These are phyloP conservation scores for Sebastes variabilis DNA, from an alignment of 2,797 vertebrate genomes.

Conservation along the genomic window DNA sequence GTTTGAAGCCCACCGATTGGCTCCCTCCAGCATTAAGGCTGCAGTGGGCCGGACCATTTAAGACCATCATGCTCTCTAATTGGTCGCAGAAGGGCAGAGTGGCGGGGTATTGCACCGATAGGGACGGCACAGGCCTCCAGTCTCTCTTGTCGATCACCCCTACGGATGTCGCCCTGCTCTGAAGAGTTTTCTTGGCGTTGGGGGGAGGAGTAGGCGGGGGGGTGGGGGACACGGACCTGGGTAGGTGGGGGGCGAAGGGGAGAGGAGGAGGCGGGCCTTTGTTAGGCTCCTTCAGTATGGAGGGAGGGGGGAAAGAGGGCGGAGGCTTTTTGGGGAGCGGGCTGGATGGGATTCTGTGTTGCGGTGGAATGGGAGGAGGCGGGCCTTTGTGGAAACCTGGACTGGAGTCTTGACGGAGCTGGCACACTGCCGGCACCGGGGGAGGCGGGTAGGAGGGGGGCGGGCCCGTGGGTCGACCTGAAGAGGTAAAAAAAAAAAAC, in stretches of 20 bases:
- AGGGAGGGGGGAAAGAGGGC: slow-evolving; percentile 29
- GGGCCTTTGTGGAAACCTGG: slow-evolving; percentile 41
- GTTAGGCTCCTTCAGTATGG: slow-evolving; percentile 49
- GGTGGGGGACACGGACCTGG: slow-evolving; percentile 31
- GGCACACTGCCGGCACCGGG: slow-evolving; percentile 79
- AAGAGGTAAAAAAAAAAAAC: background rate
- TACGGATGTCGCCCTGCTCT: background rate
- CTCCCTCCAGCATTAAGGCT: slow-evolving; percentile 26
- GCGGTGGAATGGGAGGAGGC: slow-evolving; percentile 54
- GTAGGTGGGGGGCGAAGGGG: slow-evolving; percentile 56
- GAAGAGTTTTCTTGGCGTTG: slow-evolving; percentile 20
- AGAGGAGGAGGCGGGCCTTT: slow-evolving; percentile 64
- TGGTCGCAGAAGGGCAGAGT: slow-evolving; percentile 77
- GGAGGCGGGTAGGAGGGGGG: slow-evolving; percentile 93
- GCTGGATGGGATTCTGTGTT: slow-evolving; percentile 30
- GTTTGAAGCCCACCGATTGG: slow-evolving; percentile 62
- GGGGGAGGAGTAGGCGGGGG: slow-evolving; percentile 33
- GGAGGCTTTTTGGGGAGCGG: slow-evolving; percentile 52
- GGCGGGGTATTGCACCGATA: slow-evolving; percentile 12
- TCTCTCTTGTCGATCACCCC: slow-evolving; percentile 29
- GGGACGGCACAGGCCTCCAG: background rate
- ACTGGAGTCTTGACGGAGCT: slow-evolving; percentile 55
- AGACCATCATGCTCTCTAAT: slow-evolving; percentile 62
- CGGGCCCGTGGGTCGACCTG: slow-evolving; percentile 76
- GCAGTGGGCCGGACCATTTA: slow-evolving; percentile 48